Conservation (phyloP, 1,140 invertebrate genomes). For the Agrypnia vestita region DNA sequence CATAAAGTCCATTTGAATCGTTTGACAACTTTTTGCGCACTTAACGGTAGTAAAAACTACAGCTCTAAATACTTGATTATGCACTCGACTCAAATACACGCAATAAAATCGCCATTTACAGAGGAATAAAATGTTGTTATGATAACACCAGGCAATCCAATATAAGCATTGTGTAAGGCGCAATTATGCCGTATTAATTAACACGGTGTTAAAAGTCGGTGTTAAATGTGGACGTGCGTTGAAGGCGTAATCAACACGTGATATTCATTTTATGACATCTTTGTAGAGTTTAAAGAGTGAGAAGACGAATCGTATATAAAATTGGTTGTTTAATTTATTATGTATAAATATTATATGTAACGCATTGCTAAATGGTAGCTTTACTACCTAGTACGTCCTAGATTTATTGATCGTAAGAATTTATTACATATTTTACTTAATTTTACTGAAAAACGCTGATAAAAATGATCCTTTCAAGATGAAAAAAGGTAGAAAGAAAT, state of each 20-base stretch:
- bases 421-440: no score
- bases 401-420: no score
- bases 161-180: constrained; percentile 53
- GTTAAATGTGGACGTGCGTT: not conserved
- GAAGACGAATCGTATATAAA: no score
- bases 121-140: constrained; percentile 56
- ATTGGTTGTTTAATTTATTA: no score
- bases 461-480: no score
- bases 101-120: constrained; percentile 55
- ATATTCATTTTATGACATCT: not conserved
- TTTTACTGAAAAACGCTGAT: no score
- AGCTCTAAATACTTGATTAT: constrained; percentile 29
- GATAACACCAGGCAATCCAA: constrained; percentile 57
- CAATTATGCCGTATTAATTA: constrained; percentile 56
- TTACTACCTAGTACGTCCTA: no score
- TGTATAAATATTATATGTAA: no score
- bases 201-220: constrained; percentile 37
- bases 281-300: not conserved
- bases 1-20: not conserved
- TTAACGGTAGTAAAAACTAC: not conserved
- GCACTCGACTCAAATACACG: constrained; percentile 3
- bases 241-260: not conserved
- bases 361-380: no score
- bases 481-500: no score
- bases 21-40: constrained; percentile 16